Percentiles rank a stretch among this genome's conserved stretches.
These are phyloP conservation scores for Phymanthus crucifer DNA, from an alignment of 92 coral and sea anemone species.

Conservation along the genomic window DNA sequence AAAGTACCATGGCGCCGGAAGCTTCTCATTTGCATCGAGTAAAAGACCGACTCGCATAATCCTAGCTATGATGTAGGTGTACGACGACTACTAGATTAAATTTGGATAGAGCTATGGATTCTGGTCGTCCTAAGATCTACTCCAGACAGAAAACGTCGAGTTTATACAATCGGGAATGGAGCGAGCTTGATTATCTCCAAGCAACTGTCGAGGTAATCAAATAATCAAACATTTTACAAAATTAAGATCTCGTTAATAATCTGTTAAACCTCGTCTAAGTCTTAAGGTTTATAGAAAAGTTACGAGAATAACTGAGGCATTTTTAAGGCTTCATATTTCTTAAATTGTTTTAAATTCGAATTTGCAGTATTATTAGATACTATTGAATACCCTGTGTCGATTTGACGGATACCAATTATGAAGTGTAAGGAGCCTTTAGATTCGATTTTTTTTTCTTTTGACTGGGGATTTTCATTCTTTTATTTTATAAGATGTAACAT, in stretches of 20 bases:
- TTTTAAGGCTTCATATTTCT: too few species aligned
- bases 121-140: slow-evolving; percentile 5
- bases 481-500: too few species aligned
- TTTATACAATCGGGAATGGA: slow-evolving; percentile 28
- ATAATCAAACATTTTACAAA: neutral
- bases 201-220: slow-evolving; percentile 24
- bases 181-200: slow-evolving; percentile 25
- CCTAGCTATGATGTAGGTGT: neutral
- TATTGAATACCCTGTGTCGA: too few species aligned
- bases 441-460: too few species aligned
- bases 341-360: too few species aligned
- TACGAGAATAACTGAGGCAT: too few species aligned
- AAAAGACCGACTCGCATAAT: neutral
- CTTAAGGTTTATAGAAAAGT: too few species aligned
- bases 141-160: slow-evolving; percentile 10
- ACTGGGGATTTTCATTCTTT: too few species aligned
- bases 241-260: neutral
- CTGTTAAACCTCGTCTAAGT: neutral
- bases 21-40: neutral
- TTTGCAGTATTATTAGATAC: too few species aligned
- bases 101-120: slow-evolving; percentile 7
- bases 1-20: neutral
- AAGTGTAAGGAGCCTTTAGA: too few species aligned
- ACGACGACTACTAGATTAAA: neutral
- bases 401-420: too few species aligned